Base-by-base conservation (phyloP, 2,113 vertebrate species). In the Tupaia chinensis region DNA sequence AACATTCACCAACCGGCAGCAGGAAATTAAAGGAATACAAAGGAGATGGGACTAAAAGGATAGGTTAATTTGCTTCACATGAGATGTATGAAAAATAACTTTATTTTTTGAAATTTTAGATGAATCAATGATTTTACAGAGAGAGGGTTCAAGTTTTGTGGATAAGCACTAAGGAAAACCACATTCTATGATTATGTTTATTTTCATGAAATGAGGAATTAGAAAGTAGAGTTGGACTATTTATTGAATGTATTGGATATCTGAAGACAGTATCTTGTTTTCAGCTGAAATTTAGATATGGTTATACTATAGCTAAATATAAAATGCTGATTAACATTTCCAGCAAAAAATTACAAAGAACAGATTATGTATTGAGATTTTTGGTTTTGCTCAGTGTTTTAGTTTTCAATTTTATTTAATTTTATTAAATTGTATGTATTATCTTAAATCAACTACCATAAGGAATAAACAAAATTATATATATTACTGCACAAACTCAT, bases 161-260 rank as follows among this genome's bases (percentile, higher is more conserved):
- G 25, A 86, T 23, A 78, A 63, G 7, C 32, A 68, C 32, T 58
- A 60, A 32, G 68, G 23, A 77, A 86, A 58, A 81, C 68, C 63
- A 54, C 4, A 72, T 95, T 79, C n/a, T 58, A 65, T 72, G 70
- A 79, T 83, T 61, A 58, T 80, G 93, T 94, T 78, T 68, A 61
- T 86, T 94, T 92, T 63, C 91, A 29, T 91, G 56, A 95, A 92
- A 91, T 76, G 12, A 84, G 44, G 44, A 85, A 73, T 86, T 76
- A 84, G 70, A 94, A 88, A 10, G 7, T 22, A 56, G 56, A n/a
- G 34, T 80, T 76, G 92, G 32, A 23, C 16, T 56, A 13, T 88
- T 15, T 9, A n/a, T 20, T 76, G 69, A 29, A 74, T 54, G n/a
- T 53, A 68, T 34, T 65, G 23, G 29, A 27, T 63, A 17, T 87